A percentile compares a stretch with the other conserved stretches of the same genome.
phyloP scores from a whole-genome alignment of 2,113 vertebrate species.

The Artemisiospiza belli region DNA sequence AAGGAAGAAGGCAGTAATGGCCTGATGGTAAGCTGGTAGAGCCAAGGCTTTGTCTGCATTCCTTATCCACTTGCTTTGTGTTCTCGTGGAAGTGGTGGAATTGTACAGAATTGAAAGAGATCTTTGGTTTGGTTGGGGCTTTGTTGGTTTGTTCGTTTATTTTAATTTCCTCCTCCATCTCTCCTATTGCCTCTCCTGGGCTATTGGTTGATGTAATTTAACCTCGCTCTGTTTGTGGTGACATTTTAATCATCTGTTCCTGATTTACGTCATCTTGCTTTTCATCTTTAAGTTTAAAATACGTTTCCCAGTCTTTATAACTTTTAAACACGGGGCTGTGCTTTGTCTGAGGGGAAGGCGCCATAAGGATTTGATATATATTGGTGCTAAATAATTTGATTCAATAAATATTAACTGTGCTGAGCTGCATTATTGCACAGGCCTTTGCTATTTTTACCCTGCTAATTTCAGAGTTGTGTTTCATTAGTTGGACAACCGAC shows the following conservation, averaged over 20 bases:
- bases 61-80: not conserved
- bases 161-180: not conserved
- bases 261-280: not conserved
- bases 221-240: not conserved
- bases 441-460: conserved; percentile 6
- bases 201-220: not conserved
- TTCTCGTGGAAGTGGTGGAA: not conserved
- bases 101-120: not conserved
- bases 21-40: not conserved
- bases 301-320: not conserved
- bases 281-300: not conserved
- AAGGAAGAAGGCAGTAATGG: not conserved
- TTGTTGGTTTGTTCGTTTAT: not conserved
- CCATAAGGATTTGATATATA: not conserved
- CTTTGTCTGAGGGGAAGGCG: not conserved
- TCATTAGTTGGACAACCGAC: not conserved
- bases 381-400: not conserved
- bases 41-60: not conserved
- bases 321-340: not conserved
- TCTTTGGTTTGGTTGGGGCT: not conserved
- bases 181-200: not conserved
- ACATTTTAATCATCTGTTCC: not conserved
- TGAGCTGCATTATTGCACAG: not conserved
- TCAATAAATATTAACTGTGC: not conserved
- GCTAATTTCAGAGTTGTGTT: not conserved